Base-by-base conservation (phyloP, 2,113 vertebrate genomes). In the Dendrocopos noguchii region DNA sequence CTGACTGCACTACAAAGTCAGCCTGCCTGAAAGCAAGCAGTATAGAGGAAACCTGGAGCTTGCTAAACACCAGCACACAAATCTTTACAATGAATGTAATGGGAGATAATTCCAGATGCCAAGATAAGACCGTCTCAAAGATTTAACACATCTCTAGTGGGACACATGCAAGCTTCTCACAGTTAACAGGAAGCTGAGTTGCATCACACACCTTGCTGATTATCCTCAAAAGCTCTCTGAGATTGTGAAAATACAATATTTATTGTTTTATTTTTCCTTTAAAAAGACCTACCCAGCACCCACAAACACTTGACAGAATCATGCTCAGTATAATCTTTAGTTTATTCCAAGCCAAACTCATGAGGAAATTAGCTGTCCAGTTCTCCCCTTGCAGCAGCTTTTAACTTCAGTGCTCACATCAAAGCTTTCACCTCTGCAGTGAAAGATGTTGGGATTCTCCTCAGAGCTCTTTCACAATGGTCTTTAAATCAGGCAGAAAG, bases 401-500 rank as follows among this genome's bases (percentile, higher is more conserved):
- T 71, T 82, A 52, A 73, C 81, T 80, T 80, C 34, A 71, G 46
- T 1, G 0, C 17, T 33, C 36, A 6, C 15, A 84, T 47, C 64
- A 90, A 80, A 83, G 34, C 46, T 87, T 89, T 70, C 56, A 60
- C 46, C 65, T 90, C 67, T 50, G 53, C 4, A 0, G n/a, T 33
- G 52, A 90, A 88, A 80, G 28, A 52, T 80, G n/a, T 7, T 57
- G 27, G n/a, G 42, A 71, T 80, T 29, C 47, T 87, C 15, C 52
- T 90, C 76, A 77, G 52, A 85, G 36, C 27, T n/a, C 47, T 84
- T 90, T 87, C 60, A 67, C 65, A 88, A 27, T 4, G 7, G 19
- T 63, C 56, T 93, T 83, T 79, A 89, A 86, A 87, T 50, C 67
- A 88, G 36, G 28, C 68, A 87, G 71, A 94, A 92, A 83, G 36